These are phyloP conservation scores for Pseudomyrmex concolor DNA, from an alignment of 1,140 invertebrate genomes.

Conservation along the genomic window DNA sequence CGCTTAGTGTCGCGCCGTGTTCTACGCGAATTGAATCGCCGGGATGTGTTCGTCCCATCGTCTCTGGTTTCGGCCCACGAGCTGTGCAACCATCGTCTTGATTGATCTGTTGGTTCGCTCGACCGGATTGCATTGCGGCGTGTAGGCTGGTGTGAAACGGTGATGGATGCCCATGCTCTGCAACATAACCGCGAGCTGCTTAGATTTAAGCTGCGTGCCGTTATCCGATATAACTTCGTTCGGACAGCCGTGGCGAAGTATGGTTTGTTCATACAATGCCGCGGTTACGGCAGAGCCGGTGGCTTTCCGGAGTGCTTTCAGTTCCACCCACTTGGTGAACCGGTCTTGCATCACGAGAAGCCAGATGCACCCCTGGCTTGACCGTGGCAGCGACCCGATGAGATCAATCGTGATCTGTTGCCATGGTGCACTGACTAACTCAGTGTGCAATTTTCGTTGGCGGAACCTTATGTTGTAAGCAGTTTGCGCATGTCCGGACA, in stretches of 20 bases:
- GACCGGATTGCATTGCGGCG: neutral
- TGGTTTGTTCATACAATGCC: neutral
- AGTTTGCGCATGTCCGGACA: neutral
- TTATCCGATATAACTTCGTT: neutral
- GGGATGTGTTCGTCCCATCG: neutral
- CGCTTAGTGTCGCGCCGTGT: neutral
- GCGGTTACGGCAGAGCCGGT: neutral
- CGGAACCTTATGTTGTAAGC: neutral
- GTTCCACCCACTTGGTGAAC: neutral
- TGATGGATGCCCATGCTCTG: neutral
- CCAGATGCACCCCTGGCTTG: neutral
- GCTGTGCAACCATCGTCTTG: neutral
- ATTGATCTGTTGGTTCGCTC: neutral
- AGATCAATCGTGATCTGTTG: neutral
- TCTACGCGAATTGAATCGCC: neutral
- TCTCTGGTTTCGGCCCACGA: fast-evolving
- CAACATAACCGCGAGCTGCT: neutral
- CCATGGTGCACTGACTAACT: neutral
- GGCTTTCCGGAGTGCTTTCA: neutral
- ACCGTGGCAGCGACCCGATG: neutral
- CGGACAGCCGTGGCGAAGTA: neutral
- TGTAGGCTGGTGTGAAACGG: neutral
- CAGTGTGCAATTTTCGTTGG: neutral
- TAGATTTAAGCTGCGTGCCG: neutral
- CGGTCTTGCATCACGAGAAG: neutral